Conservation (phyloP, 2,797 vertebrate genomes). For the Pangasius djambal region DNA sequence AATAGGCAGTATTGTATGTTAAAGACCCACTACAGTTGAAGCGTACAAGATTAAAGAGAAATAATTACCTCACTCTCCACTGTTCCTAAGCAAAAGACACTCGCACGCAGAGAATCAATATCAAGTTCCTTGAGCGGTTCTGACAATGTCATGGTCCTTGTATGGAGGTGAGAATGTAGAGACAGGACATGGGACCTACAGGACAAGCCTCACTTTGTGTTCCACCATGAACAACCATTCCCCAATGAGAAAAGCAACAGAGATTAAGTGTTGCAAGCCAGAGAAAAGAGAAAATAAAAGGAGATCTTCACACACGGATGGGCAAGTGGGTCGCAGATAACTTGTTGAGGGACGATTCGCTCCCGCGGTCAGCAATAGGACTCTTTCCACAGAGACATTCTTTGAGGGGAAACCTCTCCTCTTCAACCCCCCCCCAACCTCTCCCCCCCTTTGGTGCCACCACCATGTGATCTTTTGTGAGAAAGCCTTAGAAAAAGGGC, state of each 20-base stretch:
- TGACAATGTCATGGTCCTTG: conserved; percentile 71
- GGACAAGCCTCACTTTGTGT: conserved; percentile 33
- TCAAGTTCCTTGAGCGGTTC: conserved; percentile 50
- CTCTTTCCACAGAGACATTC: conserved; percentile 62
- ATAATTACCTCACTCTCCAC: conserved; percentile 67
- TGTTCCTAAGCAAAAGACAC: conserved; percentile 66
- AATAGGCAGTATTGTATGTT: conserved; percentile 72
- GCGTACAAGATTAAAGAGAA: conserved; percentile 66
- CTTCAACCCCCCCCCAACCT: conserved; percentile 53
- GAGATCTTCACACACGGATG: conserved; percentile 76
- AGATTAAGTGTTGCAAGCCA: conserved; percentile 57
- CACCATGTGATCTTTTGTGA: conserved; percentile 73
- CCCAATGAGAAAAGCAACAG: conserved; percentile 13
- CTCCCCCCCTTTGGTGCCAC: conserved; percentile 48
- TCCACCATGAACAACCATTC: conserved; percentile 19
- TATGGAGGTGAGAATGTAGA: conserved; percentile 71
- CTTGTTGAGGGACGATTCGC: conserved; percentile 74
- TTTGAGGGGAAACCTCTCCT: conserved; percentile 51
- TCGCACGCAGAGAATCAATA: conserved; percentile 69
- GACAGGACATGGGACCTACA: conserved; percentile 69
- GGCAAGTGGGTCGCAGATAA: conserved; percentile 81
- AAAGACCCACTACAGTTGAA: conserved; percentile 74
- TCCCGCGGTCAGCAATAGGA: conserved; percentile 63
- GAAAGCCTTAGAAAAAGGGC: conserved; percentile 67
- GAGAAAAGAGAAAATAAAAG: conserved; percentile 50